Base-by-base conservation (phyloP, 2,888 invertebrate genomes). In the Protophormia terraenovae region DNA sequence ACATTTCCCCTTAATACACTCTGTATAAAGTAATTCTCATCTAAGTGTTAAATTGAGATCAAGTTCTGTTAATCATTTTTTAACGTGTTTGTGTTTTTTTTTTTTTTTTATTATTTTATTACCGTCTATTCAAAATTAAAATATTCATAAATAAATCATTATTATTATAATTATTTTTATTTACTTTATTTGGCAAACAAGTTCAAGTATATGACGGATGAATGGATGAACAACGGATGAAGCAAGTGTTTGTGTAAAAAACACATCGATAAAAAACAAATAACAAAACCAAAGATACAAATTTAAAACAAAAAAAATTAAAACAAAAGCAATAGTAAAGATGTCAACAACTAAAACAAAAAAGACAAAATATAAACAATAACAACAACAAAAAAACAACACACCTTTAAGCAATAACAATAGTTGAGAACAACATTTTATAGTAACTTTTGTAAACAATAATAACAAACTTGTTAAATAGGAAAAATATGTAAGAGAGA, bases 381-480 rank as follows among this genome's bases (percentile, higher is more conserved):
- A 64, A 38, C 16, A 62, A 35, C 19, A 38, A 55, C 27, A 27
- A 32, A 29, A 58, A 69, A 6, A 38, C 12, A 24, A 62, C 29
- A 76, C 41, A 41, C 76, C 19, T 64, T 75, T 27, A 27, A 75
- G 87, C 87, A 88, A 89, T 88, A 89, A 86, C 38, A 38, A 50
- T 10, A 35, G 35, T 62, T 66, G 89, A 89, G 12, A 38, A 38
- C 32, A 47, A 29, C 14, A 32, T 14, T 22, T 14, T 53, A 29
- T 64, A 50, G 50, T 35, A 22, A 62, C n/a, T n/a, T n/a, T n/a
- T n/a, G n/a, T n/a, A n/a, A n/a, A n/a, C n/a, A n/a, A 62, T 27
- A 19, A 69, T 50, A 38, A 58, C n/a, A 45, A 58, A 60, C 27
- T 1, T 45, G 41, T 58, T 24, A 24, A 45, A 66, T 32, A 58